These are phyloP conservation scores for Poeciliopsis paucimaculata DNA, from an alignment of 2,797 vertebrate genomes.

Conservation along the genomic window DNA sequence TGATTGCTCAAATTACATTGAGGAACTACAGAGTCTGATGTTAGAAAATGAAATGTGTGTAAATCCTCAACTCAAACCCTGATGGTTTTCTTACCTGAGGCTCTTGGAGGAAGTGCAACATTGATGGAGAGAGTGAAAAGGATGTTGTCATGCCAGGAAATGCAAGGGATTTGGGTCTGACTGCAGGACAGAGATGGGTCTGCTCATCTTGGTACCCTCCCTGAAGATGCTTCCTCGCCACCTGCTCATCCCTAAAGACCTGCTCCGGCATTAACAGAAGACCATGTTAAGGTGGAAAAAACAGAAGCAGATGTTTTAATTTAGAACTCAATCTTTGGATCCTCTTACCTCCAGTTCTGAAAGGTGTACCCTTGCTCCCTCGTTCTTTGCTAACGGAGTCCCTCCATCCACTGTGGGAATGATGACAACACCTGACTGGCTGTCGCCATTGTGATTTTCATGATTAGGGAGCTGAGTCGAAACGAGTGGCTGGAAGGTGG, in stretches of 20 bases:
- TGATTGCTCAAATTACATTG: background rate
- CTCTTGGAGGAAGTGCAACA: slow-evolving; percentile 77
- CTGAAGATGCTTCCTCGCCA: slow-evolving; percentile 84
- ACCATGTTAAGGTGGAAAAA: background rate
- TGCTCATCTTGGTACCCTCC: slow-evolving; percentile 85
- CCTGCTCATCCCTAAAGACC: slow-evolving; percentile 75
- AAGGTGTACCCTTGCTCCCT: slow-evolving; percentile 86
- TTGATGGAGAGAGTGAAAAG: slow-evolving; percentile 61
- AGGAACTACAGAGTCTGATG: background rate
- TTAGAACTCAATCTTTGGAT: background rate
- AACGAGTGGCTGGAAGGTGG: slow-evolving; percentile 68
- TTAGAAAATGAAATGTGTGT: background rate
- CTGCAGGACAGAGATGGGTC: slow-evolving; percentile 67
- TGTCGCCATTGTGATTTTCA: slow-evolving; percentile 36
- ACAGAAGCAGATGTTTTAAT: background rate
- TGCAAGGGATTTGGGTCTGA: slow-evolving; percentile 92
- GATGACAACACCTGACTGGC: slow-evolving; percentile 62
- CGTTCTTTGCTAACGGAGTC: slow-evolving; percentile 56
- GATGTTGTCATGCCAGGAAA: slow-evolving; percentile 89
- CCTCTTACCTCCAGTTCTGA: slow-evolving; percentile 82
- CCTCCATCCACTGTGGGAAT: slow-evolving; percentile 88
- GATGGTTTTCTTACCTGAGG: slow-evolving; percentile 62
- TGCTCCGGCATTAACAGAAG: slow-evolving; percentile 47
- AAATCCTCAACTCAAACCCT: background rate
- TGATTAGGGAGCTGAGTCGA: slow-evolving; percentile 45